These are phyloP conservation scores for Drosophila pallidifrons DNA, from an alignment of 1,140 invertebrate genomes.

Conservation along the genomic window DNA sequence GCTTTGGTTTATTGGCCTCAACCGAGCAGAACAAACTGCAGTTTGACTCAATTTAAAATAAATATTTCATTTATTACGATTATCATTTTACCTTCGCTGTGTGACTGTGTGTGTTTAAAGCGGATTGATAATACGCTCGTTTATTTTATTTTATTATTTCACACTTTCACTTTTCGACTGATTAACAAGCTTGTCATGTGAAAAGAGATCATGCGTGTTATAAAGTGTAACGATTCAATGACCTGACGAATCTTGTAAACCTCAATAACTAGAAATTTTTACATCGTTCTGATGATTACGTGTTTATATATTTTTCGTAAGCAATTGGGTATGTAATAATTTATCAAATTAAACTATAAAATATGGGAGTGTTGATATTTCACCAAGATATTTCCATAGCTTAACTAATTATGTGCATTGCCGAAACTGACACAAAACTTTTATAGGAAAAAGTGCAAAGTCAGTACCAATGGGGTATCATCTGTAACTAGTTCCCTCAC, in stretches of 20 bases:
- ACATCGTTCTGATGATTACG: no score
- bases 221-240: slow-evolving; percentile 1
- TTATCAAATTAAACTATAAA: no score
- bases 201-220: background rate
- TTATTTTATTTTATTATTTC: slow-evolving; percentile 52
- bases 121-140: slow-evolving; percentile 27
- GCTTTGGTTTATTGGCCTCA: slow-evolving; percentile 71
- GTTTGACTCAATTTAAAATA: slow-evolving; percentile 34
- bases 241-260: background rate
- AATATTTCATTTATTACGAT: slow-evolving; percentile 47
- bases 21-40: background rate
- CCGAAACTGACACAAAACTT: no score
- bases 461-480: no score
- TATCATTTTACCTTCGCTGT: slow-evolving; percentile 38
- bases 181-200: background rate
- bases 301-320: no score
- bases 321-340: no score
- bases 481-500: no score
- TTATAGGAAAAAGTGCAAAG: no score
- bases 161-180: slow-evolving; percentile 66
- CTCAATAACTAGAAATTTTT: no score
- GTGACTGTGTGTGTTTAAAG: slow-evolving; percentile 28
- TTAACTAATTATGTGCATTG: no score
- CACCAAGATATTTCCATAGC: no score
- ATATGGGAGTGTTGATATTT: no score